These are phyloP conservation scores for Philotrypesis tridentata DNA, from an alignment of 1,140 invertebrate genomes.

Conservation along the genomic window DNA sequence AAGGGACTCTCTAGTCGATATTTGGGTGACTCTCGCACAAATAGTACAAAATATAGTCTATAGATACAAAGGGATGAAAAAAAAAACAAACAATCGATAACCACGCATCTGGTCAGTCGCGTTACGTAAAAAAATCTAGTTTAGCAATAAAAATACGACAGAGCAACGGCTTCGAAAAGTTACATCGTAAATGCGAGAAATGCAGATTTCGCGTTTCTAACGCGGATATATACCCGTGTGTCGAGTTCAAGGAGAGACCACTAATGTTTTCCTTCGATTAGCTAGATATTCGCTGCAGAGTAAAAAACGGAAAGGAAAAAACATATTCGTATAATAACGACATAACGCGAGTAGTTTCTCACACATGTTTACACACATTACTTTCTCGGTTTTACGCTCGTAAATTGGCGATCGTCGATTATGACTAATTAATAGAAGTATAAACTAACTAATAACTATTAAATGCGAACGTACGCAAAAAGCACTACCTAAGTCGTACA, in stretches of 20 bases:
- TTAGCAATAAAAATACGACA: conserved; percentile 35
- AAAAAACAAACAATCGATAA: conserved; percentile 34
- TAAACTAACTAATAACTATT: conserved; percentile 42
- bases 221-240: neutral
- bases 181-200: conserved; percentile 19
- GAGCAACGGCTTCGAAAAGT: neutral
- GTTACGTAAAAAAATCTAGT: conserved; percentile 15
- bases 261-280: conserved; percentile 4
- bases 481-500: conserved; percentile 38
- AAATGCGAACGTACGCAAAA: conserved; percentile 44
- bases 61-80: conserved; percentile 5
- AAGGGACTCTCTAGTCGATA: conserved; percentile 28
- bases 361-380: conserved; percentile 28
- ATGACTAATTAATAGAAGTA: conserved; percentile 41
- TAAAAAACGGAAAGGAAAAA: conserved; percentile 64
- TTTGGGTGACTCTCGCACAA: conserved; percentile 26
- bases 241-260: conserved; percentile 10
- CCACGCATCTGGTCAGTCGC: conserved; percentile 7
- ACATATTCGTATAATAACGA: conserved; percentile 61
- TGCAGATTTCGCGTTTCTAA: conserved; percentile 13
- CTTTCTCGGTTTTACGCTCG: conserved; percentile 29
- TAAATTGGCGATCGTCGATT: conserved; percentile 44
- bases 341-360: conserved; percentile 13
- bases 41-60: conserved; percentile 10
- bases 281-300: conserved; percentile 10